phyloP scores from a whole-genome alignment of 1,140 invertebrate genomes.

The Helicoverpa armigera region DNA sequence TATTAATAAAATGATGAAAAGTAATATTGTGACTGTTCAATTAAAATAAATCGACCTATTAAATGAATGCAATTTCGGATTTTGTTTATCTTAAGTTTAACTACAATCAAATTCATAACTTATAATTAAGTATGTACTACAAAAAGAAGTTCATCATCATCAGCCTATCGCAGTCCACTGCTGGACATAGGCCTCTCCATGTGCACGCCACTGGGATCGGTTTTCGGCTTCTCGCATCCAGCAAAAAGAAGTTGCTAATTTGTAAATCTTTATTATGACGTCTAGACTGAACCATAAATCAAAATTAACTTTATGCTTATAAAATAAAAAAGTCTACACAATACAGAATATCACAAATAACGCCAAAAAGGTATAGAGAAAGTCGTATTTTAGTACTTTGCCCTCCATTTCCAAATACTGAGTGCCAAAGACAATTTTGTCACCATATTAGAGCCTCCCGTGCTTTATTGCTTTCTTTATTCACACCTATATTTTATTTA shows the following conservation, averaged over 20 bases:
- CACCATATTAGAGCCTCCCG: constrained; percentile 31
- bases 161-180: too few relatives aligned
- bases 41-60: too few relatives aligned
- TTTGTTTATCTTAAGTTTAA: too few relatives aligned
- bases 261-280: neutral
- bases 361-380: constrained; percentile 40
- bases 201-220: too few relatives aligned
- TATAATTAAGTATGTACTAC: neutral
- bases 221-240: too few relatives aligned
- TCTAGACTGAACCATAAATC: neutral
- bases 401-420: constrained; percentile 26
- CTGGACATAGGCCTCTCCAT: too few relatives aligned
- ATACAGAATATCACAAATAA: constrained; percentile 23
- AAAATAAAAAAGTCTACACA: constrained; percentile 3
- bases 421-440: constrained; percentile 38
- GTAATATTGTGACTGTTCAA: neutral
- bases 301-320: neutral
- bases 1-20: too few relatives aligned
- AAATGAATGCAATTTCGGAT: too few relatives aligned
- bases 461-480: constrained; percentile 69
- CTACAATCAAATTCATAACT: too few relatives aligned
- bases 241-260: neutral
- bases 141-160: neutral
- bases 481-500: constrained; percentile 72
- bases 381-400: constrained; percentile 21